Evolutionary conservation across 2,888 invertebrate species (phyloP).

Genomic region (Autographa gamma): DNA sequence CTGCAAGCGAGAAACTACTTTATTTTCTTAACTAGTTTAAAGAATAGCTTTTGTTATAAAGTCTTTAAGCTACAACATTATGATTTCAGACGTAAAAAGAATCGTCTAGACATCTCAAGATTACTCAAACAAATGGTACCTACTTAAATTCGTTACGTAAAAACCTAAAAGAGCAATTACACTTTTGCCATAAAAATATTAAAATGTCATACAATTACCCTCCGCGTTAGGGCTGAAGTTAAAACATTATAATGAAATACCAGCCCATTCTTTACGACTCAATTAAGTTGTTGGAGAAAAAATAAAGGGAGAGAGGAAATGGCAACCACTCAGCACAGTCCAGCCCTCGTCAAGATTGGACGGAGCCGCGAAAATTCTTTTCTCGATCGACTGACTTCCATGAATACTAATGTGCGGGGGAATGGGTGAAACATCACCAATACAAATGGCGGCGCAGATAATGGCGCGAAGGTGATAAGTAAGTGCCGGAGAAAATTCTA

Average conservation of each 20-base stretch:
- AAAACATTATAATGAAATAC: constrained; percentile 84
- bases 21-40: constrained; percentile 58
- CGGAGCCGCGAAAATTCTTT: constrained; percentile 84
- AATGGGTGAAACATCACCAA: constrained; percentile 74
- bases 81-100: constrained; percentile 13
- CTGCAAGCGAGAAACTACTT: constrained; percentile 59
- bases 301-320: constrained; percentile 83
- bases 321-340: constrained; percentile 82
- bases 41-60: constrained; percentile 50
- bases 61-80: constrained; percentile 28
- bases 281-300: constrained; percentile 85
- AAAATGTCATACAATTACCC: constrained; percentile 68
- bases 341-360: constrained; percentile 81
- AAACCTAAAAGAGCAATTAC: constrained; percentile 23
- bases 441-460: constrained; percentile 76
- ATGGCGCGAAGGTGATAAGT: constrained; percentile 69
- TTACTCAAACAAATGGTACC: neutral
- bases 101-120: constrained; percentile 10
- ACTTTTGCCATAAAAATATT: constrained; percentile 42
- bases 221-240: constrained; percentile 70
- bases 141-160: neutral
- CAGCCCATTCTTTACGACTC: constrained; percentile 82
- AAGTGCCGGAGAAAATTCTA: constrained; percentile 50
- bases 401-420: constrained; percentile 86
- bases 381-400: constrained; percentile 86